Base-by-base conservation (phyloP, 2,113 vertebrate species). In the Catharus fuscescens region DNA sequence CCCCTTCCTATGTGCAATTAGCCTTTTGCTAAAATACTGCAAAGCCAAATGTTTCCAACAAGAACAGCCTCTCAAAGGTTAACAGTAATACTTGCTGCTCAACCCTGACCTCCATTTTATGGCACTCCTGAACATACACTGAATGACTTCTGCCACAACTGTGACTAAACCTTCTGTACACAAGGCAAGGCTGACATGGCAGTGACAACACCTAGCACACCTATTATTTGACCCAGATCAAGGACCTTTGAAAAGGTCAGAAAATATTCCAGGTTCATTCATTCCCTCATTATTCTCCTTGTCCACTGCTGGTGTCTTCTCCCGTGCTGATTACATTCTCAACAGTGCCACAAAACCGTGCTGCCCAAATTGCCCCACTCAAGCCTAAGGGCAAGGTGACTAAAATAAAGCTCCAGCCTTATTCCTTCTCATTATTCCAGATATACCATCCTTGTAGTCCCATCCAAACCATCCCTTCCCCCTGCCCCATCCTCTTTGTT, bases 121-220 rank as follows among this genome's bases (percentile, higher is more conserved):
- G 31, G 59, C 45, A 45, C 24, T 20, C 70, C 62, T 50, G 48
- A 82, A 47, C 38, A 48, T 1, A 32, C 2, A 80, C 26, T 6
- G 11, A 84, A 38, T 25, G 12, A 79, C 50, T 91, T 40, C 70
- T 87, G 57, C 65, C 80, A 78, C 7, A 23, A 32, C 73, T 34
- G 50, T 34, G 50, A 93, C 78, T 84, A 89, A 95, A 72, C 16
- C 80, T 64, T 89, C 40, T 80, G 89, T 62, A 88, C 62, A 67
- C 64, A 86, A 74, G 40, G 32, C 36, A 69, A 89, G 71, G 45
- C 73, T 84, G 56, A 86, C 86, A 71, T 0, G 31, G 88, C 24
- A 71, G 40, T 32, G 69, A 64, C 78, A 24, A 45, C 70, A 91
- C 26, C 67, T 5, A 45, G 34, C 76, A 80, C 82, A 85, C 32